Evolutionary conservation across 2,888 invertebrate species (phyloP), one percentile per base, ranked within the genome.

Genomic region (Metacarcinus magister): DNA sequence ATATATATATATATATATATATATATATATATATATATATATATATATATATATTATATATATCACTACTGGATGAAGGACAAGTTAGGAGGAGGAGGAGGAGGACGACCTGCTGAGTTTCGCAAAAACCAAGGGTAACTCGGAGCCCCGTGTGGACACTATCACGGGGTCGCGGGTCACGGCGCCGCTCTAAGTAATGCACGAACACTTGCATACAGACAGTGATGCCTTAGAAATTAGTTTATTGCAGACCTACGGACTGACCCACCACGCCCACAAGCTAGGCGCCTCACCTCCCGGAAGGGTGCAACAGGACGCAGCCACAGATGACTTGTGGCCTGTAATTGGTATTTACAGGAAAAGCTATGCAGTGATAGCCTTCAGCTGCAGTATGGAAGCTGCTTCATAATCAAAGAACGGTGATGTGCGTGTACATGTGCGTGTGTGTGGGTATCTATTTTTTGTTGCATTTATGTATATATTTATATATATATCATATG

Each of bases 171-270:
- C 44, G 91, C 91, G 46, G 48, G 67, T 19, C 43, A 44, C 28
- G 82, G 82, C 93, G 46, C 93, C 93, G 75, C 75, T 19, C 93
- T 75, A 91, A 95, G 60, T 67, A 95, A 90, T 89, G 95, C 92
- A 94, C 96, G 94, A 94, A 92, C 43, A 92, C 82, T 96, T 96
- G 92, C 96, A 96, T 96, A 96, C 93, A 46, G 94, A 96, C 96
- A 92, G 93, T 96, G 93, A 96, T 95, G 93, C 93, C 96, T 96
- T 96, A 96, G 60, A 95, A 54, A 92, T 96, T 94, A 96, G 75
- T 87, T 96, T 96, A 96, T 96, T 96, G 96, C 96, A 87, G 93
- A 94, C 19, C 95, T 95, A 96, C 94, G 44, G 82, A 87, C 95
- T 93, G 89, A 94, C 95, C 87, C 96, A 96, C 60, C 94, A 89